Conservation (phyloP, 2,797 vertebrate genomes). For the Ctenopoma multispine region DNA sequence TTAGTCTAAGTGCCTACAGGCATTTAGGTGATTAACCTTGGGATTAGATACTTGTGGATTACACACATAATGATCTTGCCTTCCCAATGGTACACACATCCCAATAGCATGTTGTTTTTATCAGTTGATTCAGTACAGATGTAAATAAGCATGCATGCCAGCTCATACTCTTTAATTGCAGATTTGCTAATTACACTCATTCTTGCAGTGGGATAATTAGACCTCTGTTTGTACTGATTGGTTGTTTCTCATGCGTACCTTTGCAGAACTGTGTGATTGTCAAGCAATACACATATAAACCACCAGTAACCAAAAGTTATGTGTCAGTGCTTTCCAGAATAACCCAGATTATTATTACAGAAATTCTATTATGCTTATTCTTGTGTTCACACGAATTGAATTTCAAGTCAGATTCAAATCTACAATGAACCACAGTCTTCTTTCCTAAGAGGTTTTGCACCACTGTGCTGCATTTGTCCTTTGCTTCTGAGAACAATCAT, state of each 20-base stretch:
- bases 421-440: background rate
- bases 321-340: background rate
- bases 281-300: conserved; percentile 8
- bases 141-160: conserved; percentile 3
- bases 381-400: too few relatives aligned
- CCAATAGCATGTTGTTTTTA: background rate
- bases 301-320: background rate
- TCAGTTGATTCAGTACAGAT: conserved; percentile 2
- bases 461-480: background rate
- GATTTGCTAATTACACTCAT: conserved; percentile 44
- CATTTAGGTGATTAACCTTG: conserved; percentile 40
- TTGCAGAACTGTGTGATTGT: conserved; percentile 27
- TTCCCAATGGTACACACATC: background rate
- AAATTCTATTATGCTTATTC: background rate
- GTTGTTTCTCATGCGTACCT: conserved; percentile 23
- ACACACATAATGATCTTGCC: conserved; percentile 9
- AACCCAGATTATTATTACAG: too few relatives aligned
- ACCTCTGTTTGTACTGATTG: conserved; percentile 28
- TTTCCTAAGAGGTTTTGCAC: background rate
- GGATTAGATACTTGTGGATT: conserved; percentile 26
- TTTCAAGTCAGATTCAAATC: background rate
- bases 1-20: conserved; percentile 42
- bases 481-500: background rate
- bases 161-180: conserved; percentile 18
- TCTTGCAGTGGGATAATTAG: conserved; percentile 42